phyloP scores from a whole-genome alignment of 2,113 vertebrate species.

The Myrmecophaga tridactyla region DNA sequence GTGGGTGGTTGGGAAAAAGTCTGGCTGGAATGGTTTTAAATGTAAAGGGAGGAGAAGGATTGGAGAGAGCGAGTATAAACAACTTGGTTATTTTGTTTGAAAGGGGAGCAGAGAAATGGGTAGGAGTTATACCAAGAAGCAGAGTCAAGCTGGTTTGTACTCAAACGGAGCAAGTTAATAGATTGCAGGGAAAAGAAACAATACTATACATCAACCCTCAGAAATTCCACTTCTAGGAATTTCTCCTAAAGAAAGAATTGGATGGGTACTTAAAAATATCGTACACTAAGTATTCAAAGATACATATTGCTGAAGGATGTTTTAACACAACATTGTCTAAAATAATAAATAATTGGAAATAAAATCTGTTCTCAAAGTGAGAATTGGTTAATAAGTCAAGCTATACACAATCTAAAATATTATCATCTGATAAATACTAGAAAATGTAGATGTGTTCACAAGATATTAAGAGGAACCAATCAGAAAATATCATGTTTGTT shows the following conservation, averaged over 20 bases:
- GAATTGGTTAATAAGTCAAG: not conserved
- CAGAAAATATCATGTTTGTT: not conserved
- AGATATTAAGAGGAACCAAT: not conserved
- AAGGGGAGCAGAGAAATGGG: not conserved
- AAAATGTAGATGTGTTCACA: not conserved
- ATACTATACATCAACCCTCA: not conserved
- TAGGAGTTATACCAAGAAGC: not conserved
- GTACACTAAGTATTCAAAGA: not conserved
- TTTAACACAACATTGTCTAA: not conserved
- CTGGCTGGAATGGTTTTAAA: not conserved
- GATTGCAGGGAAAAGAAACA: not conserved
- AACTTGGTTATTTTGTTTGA: not conserved
- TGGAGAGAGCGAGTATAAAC: not conserved
- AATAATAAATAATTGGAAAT: not conserved
- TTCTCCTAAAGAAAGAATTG: not conserved
- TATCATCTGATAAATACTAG: not conserved
- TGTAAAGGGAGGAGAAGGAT: not conserved
- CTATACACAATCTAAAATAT: not conserved
- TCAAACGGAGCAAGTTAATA: not conserved
- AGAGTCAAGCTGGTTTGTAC: too few relatives aligned
- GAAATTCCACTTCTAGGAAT: not conserved
- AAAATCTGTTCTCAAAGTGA: not conserved
- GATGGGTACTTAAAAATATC: not conserved
- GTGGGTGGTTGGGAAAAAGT: not conserved
- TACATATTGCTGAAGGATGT: not conserved